Conservation (phyloP, 2,888 invertebrate species). For the Spodoptera exigua region DNA sequence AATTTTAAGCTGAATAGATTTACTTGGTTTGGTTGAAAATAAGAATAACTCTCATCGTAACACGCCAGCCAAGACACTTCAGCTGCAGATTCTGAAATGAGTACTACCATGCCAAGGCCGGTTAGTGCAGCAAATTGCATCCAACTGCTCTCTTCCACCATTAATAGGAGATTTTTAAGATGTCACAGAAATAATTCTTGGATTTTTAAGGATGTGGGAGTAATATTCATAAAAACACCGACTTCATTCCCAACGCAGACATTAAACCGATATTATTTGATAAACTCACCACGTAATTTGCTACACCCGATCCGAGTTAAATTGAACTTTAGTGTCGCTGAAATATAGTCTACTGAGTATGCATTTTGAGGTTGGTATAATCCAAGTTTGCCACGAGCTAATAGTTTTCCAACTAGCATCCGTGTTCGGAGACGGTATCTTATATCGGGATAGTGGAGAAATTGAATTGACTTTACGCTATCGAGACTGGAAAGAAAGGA, state of each 20-base stretch:
- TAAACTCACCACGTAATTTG: constrained; percentile 24
- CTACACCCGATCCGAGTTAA: constrained; percentile 15
- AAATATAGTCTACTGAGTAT: constrained; percentile 1
- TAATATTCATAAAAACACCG: constrained; percentile 45
- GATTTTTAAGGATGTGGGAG: no score
- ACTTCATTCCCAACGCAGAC: constrained; percentile 24
- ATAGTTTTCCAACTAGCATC: constrained; percentile 55
- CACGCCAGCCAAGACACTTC: no score
- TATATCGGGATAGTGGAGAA: constrained; percentile 37
- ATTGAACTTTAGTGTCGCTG: constrained; percentile 22
- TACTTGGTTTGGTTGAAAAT: no score
- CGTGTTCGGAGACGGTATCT: constrained; percentile 48
- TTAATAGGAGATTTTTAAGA: no score
- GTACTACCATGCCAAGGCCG: no score
- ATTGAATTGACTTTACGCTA: constrained; percentile 43
- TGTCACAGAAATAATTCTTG: no score
- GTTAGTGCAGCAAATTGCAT: no score
- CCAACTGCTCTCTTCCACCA: no score
- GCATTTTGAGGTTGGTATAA: constrained; percentile 25
- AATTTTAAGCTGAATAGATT: no score
- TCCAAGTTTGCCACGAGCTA: constrained; percentile 42
- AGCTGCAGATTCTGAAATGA: no score
- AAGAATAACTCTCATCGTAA: no score
- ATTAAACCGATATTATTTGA: constrained; percentile 35
- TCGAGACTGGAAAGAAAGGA: constrained; percentile 37